A percentile compares a stretch with the other conserved stretches of the same genome.
phyloP scores from a whole-genome alignment of 1,140 invertebrate species.

The Drosophila navojoa region DNA sequence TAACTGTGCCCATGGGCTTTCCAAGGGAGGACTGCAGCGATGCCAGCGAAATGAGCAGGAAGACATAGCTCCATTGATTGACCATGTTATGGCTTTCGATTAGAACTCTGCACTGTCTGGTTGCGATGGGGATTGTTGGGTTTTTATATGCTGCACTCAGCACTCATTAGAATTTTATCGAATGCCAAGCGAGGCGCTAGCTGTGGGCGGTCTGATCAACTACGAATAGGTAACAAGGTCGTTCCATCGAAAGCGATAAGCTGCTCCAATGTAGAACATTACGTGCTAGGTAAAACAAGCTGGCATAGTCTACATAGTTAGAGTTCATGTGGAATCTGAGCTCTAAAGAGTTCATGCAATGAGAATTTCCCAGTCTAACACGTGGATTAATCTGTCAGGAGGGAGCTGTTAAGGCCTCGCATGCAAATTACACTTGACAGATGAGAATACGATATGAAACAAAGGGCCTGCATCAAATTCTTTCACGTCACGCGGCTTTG shows the following conservation, averaged over 20 bases:
- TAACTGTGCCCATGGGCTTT: conserved; percentile 36
- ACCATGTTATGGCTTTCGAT: conserved; percentile 16
- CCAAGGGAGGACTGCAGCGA: not conserved
- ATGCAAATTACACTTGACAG: conserved; percentile 57
- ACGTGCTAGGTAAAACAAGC: not conserved
- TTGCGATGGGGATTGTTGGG: not conserved
- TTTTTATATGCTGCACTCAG: conserved; percentile 57
- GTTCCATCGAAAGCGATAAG: conserved; percentile 21
- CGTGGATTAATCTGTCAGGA: conserved; percentile 67
- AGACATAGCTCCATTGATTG: conserved; percentile 8
- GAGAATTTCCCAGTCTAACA: conserved; percentile 31
- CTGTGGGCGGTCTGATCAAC: conserved; percentile 66
- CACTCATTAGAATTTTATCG: conserved; percentile 72
- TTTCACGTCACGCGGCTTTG: conserved; percentile 26
- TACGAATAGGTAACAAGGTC: conserved; percentile 63
- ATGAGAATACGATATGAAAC: conserved; percentile 48
- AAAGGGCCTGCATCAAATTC: conserved; percentile 44
- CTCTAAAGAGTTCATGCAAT: conserved; percentile 2
- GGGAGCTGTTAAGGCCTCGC: conserved; percentile 8
- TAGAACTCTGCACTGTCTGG: conserved; percentile 19
- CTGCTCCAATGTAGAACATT: conserved; percentile 4
- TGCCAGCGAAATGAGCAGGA: conserved; percentile 18
- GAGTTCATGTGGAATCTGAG: not conserved
- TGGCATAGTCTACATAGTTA: not conserved
- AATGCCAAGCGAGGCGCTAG: conserved; percentile 21